Evolutionary conservation across 2,113 vertebrate genomes (phyloP).

Genomic region (Prionailurus viverrinus): DNA sequence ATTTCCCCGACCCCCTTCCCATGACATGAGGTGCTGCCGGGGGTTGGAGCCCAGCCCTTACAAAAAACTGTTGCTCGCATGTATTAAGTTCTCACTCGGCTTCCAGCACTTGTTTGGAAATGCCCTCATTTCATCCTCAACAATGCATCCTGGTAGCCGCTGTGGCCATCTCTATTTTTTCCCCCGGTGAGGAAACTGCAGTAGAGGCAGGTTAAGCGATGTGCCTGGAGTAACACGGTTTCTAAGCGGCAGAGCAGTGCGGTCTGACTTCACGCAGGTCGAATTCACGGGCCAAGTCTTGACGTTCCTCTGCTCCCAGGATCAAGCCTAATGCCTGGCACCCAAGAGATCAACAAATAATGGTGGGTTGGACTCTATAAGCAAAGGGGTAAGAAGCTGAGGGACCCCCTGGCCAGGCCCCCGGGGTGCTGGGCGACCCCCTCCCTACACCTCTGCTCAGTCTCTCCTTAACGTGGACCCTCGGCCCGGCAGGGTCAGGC

Average conservation of each 20-base stretch:
- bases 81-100: not conserved
- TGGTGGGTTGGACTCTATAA: fast-evolving
- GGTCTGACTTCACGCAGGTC: not conserved
- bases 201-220: not conserved
- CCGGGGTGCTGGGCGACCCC: not conserved
- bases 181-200: not conserved
- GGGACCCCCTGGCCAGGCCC: not conserved
- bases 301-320: not conserved
- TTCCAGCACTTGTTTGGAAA: not conserved
- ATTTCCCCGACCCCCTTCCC: not conserved
- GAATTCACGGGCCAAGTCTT: too few species aligned
- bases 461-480: too few species aligned
- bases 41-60: fast-evolving
- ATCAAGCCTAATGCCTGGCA: too few species aligned
- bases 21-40: too few species aligned
- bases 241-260: not conserved
- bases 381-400: fast-evolving
- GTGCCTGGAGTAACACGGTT: not conserved
- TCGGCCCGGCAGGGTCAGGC: not conserved
- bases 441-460: too few species aligned
- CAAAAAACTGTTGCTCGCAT: fast-evolving
- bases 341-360: too few species aligned
- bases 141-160: fast-evolving
- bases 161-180: not conserved
- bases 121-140: fast-evolving